Evolutionary conservation across 2,888 invertebrate species (phyloP), one percentile per base, ranked within the genome.

Genomic region (Cheiracanthium punctorium): DNA sequence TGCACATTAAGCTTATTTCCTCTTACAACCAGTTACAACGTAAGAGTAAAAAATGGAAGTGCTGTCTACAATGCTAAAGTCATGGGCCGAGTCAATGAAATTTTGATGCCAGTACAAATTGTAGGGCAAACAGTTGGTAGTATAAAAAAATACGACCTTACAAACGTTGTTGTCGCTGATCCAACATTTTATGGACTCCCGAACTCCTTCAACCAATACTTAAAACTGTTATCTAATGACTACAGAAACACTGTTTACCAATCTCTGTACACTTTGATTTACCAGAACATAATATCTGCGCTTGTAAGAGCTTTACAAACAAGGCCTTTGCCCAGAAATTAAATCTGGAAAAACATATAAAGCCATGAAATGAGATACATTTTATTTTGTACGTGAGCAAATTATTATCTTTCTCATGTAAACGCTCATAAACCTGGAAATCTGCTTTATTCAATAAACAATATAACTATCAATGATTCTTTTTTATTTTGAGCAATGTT

Each of bases 301-400:
- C 24, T 85, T 8, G 64, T 29, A 4, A 52, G 75, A 33, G 80
- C 85, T 29, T 24, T 80, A 17, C 58, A 75, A 20, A 7, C 58
- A 52, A 80, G 58, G 24, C 80, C 85, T 12, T 80, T 85, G 80
- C 85, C 85, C 30, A 77, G 79, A 58, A 73, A 73, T 65, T 84
- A 69, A 24, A 37, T 72, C 33, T 29, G 14, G 2, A 48, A 37
- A 37, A 37, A 37, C 4, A 37, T 37, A n/a, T n/a, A n/a, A n/a
- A n/a, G n/a, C n/a, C n/a, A n/a, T n/a, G n/a, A n/a, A n/a, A n/a
- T n/a, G n/a, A n/a, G n/a, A n/a, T n/a, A n/a, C n/a, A n/a, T n/a
- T n/a, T n/a, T n/a, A n/a, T n/a, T n/a, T n/a, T n/a, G n/a, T n/a
- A n/a, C n/a, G n/a, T n/a, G n/a, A n/a, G n/a, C n/a, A n/a, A n/a